Conservation (phyloP, 2,888 invertebrate species). For the Silvanus unidentatus region DNA sequence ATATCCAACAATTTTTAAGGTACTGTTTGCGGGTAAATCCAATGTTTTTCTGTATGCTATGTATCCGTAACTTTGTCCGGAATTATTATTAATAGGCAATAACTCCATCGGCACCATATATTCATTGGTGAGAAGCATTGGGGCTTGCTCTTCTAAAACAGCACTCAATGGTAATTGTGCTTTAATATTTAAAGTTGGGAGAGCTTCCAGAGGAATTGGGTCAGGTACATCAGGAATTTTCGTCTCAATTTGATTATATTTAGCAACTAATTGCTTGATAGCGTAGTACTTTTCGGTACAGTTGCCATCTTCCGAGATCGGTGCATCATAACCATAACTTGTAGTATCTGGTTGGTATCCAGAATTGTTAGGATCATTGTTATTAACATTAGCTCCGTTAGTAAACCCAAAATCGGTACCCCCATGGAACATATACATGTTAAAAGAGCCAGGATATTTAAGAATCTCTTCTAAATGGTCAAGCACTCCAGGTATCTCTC, state of each 20-base stretch:
- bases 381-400: constrained; percentile 33
- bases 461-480: constrained; percentile 31
- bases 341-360: constrained; percentile 43
- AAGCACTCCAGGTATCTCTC: constrained; percentile 24
- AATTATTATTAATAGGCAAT: constrained; percentile 40
- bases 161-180: constrained; percentile 17
- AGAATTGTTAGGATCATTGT: constrained; percentile 17
- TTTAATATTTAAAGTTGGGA: constrained; percentile 30
- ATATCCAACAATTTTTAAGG: constrained; percentile 39
- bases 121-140: constrained; percentile 7
- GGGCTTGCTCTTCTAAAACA: too few relatives aligned
- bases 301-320: constrained; percentile 83
- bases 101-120: constrained; percentile 36
- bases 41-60: constrained; percentile 48
- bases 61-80: constrained; percentile 55
- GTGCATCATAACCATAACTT: constrained; percentile 68
- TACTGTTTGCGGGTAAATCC: constrained; percentile 29
- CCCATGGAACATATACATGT: constrained; percentile 91
- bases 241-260: constrained; percentile 36
- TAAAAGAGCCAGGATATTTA: constrained; percentile 52
- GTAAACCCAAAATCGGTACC: constrained; percentile 78
- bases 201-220: constrained; percentile 34
- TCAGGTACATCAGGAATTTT: constrained; percentile 27
- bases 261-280: constrained; percentile 53
- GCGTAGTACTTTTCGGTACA: constrained; percentile 75